These are phyloP conservation scores for Muschampia plurimacula DNA, from an alignment of 2,888 invertebrate genomes.

Conservation along the genomic window DNA sequence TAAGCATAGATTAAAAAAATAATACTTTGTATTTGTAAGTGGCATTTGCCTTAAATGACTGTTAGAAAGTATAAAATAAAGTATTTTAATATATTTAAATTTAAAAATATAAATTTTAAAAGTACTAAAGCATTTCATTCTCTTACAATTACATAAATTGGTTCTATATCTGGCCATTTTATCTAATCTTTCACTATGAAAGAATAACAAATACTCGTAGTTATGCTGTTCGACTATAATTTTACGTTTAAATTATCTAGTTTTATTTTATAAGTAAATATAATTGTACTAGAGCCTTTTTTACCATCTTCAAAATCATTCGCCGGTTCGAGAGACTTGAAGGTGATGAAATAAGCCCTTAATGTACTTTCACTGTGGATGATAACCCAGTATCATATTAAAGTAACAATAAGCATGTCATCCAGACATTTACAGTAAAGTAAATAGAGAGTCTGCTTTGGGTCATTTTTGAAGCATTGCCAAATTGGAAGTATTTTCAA, in stretches of 20 bases:
- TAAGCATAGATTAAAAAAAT: constrained; percentile 23
- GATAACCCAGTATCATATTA: background rate
- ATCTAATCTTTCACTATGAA: background rate
- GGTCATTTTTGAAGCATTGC: constrained; percentile 55
- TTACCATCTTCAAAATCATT: too few species aligned
- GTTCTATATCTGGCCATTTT: background rate
- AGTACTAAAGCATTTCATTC: constrained; percentile 4
- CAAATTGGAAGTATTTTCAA: constrained; percentile 74
- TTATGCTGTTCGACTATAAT: too few species aligned
- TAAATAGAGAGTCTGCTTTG: constrained; percentile 42
- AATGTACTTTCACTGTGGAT: too few species aligned
- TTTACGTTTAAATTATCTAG: background rate
- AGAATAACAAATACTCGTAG: background rate
- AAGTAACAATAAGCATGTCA: constrained; percentile 22
- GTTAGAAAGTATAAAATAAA: constrained; percentile 9
- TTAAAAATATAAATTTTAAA: constrained; percentile 20
- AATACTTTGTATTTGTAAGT: constrained; percentile 35
- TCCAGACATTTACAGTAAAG: constrained; percentile 45
- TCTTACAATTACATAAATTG: background rate
- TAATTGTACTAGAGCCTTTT: too few species aligned
- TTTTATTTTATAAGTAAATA: background rate
- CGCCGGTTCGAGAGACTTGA: too few species aligned
- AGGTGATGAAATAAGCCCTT: too few species aligned
- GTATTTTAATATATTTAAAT: constrained; percentile 20
- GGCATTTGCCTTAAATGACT: constrained; percentile 35